Base-by-base conservation (phyloP, 2,797 vertebrate species). In the Cossypha caffra region DNA sequence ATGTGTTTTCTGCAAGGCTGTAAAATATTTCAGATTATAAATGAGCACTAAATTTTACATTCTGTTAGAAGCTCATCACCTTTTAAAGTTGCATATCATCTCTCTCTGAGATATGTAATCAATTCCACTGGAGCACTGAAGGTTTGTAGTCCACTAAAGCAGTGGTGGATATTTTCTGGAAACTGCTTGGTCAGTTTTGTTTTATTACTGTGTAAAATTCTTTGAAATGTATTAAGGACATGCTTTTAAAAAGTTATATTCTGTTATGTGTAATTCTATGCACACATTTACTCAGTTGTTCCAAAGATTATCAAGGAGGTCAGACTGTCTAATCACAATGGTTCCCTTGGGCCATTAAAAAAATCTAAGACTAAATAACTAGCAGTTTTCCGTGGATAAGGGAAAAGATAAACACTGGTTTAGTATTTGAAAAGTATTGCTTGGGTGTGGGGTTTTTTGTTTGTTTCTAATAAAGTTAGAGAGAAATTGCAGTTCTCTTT, bases 361-460 rank as follows among this genome's bases (percentile, higher is more conserved):
- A 43, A 80, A 54, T 61, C 38, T 74, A 24, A 74, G 68, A 77
- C 84, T 89, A 77, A 91, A 92, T 77, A 94, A 83, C 52, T 93
- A 92, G 52, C 90, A 62, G 83, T 96, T 95, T 95, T 92, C 73
- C 96, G 66, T 80, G 80, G 95, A 63, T 67, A 95, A 95, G 71
- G 92, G 50, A 94, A 94, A 96, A 96, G 66, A 80, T 94, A 91
- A 72, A 86, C 86, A 93, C 86, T 96, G 76, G 95, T 97, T 96
- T 94, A 96, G 88, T 96, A 88, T 51, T 95, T 73, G 58, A 61
- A 57, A 95, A 88, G 11, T 71, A 82, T 79, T 96, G 66, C 43
- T 59, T 47, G 67, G 8, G 7, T 5, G 0, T 51, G 50, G 25
- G 26, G 1, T 14, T 81, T 95, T 90, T 92, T 20, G 86, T 88